Evolutionary conservation across 2,113 vertebrate species (phyloP).

Genomic region (Rafetus swinhoei): DNA sequence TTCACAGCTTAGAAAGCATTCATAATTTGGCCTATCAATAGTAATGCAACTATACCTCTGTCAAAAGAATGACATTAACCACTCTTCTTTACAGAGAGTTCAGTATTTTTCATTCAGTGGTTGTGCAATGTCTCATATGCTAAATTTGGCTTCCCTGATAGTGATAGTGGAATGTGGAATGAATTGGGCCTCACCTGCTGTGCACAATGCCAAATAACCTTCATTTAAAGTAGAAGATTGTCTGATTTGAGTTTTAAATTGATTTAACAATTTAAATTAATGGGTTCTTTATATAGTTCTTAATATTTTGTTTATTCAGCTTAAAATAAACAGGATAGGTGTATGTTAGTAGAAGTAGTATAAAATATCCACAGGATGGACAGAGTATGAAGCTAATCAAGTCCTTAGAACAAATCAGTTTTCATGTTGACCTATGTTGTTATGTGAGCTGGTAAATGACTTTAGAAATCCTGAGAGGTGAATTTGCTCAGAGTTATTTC

Average conservation of each 20-base stretch:
- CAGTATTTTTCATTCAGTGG: not conserved
- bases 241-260: conserved; percentile 19
- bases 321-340: conserved; percentile 36
- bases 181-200: not conserved
- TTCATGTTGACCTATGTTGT: conserved; percentile 20
- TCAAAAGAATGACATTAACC: conserved; percentile 33
- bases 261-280: conserved; percentile 1
- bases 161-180: too few relatives aligned
- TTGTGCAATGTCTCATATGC: not conserved
- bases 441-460: conserved; percentile 38
- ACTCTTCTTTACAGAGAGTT: not conserved
- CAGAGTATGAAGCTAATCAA: conserved; percentile 48
- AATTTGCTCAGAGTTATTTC: not conserved
- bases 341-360: not conserved
- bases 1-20: not conserved
- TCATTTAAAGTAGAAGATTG: conserved; percentile 14
- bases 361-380: conserved; percentile 39
- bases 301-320: conserved; percentile 20
- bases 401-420: conserved; percentile 37
- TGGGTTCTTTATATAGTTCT: conserved; percentile 14
- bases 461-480: conserved; percentile 24
- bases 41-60: conserved; percentile 14
- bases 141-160: not conserved
- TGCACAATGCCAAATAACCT: not conserved
- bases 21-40: not conserved